Conservation (phyloP, 2,113 vertebrate species). For the Brachyistius frenatus region DNA sequence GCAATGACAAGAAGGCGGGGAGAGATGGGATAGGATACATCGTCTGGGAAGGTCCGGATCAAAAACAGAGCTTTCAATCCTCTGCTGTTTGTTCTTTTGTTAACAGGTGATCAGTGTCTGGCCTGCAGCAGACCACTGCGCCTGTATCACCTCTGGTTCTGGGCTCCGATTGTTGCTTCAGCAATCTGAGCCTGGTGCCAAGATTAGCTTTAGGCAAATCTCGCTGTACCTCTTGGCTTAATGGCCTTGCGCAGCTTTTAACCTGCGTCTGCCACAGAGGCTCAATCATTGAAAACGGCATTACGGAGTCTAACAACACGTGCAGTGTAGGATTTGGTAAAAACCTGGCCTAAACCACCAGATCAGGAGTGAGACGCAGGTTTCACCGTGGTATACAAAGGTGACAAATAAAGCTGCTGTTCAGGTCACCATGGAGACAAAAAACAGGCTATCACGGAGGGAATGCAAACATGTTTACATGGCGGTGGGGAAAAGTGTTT, state of each 20-base stretch:
- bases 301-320: not conserved
- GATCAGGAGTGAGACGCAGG: conserved; percentile 9
- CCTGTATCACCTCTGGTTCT: conserved; percentile 42
- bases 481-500: conserved; percentile 50
- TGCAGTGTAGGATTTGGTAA: not conserved
- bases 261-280: conserved; percentile 5
- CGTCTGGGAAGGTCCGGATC: conserved; percentile 28
- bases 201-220: conserved; percentile 60
- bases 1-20: conserved; percentile 23
- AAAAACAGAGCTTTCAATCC: conserved; percentile 47
- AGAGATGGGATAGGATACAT: conserved; percentile 7
- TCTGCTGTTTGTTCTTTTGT: conserved; percentile 69
- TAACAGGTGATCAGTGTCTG: conserved; percentile 66
- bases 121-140: conserved; percentile 54
- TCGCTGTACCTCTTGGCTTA: conserved; percentile 24
- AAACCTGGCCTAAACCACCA: conserved; percentile 23
- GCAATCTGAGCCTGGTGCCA: conserved; percentile 63
- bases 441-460: conserved; percentile 46
- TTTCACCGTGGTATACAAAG: not conserved
- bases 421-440: conserved; percentile 63
- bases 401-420: conserved; percentile 53
- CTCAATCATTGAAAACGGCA: conserved; percentile 30
- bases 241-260: not conserved
- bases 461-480: conserved; percentile 79
- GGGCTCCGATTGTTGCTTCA: conserved; percentile 50